A percentile compares a stretch with the other conserved stretches of the same genome.
phyloP scores from a whole-genome alignment of 2,113 vertebrate species.

The Eubucco bourcierii region DNA sequence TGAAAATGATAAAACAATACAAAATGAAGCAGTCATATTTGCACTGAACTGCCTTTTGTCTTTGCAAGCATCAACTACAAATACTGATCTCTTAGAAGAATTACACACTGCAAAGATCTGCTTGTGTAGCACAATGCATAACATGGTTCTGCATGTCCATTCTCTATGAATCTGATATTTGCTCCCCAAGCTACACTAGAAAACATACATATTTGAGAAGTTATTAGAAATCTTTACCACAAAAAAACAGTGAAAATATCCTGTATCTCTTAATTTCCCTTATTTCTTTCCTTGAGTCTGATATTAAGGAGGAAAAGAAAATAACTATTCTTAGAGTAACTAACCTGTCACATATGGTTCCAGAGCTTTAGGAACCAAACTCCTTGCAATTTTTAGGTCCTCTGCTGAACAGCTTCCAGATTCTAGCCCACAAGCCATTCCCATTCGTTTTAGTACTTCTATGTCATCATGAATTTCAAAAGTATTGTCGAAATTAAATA shows the following conservation, averaged over 20 bases:
- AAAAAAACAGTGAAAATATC: neutral
- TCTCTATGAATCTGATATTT: neutral
- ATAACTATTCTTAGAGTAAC: neutral
- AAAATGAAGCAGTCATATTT: neutral
- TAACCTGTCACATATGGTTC: conserved; percentile 98
- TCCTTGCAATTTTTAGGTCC: conserved; percentile 90
- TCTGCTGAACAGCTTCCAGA: conserved; percentile 94
- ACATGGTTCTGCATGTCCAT: neutral
- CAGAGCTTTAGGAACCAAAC: conserved; percentile 95
- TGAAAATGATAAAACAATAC: neutral
- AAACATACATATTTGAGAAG: neutral
- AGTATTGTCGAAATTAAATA: conserved; percentile 99
- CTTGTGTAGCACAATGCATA: neutral
- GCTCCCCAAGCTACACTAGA: neutral
- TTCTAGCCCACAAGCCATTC: conserved; percentile 97
- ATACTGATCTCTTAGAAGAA: neutral
- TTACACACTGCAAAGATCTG: neutral
- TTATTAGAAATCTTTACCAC: neutral
- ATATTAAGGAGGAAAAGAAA: neutral
- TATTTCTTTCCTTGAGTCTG: neutral
- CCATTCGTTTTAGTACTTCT: conserved; percentile 98
- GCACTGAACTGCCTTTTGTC: neutral
- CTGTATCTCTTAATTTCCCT: neutral
- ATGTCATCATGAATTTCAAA: conserved; percentile 99
- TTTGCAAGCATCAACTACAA: neutral